Base-by-base conservation (phyloP, 1,140 invertebrate genomes). In the Drosophila pseudoananassae region DNA sequence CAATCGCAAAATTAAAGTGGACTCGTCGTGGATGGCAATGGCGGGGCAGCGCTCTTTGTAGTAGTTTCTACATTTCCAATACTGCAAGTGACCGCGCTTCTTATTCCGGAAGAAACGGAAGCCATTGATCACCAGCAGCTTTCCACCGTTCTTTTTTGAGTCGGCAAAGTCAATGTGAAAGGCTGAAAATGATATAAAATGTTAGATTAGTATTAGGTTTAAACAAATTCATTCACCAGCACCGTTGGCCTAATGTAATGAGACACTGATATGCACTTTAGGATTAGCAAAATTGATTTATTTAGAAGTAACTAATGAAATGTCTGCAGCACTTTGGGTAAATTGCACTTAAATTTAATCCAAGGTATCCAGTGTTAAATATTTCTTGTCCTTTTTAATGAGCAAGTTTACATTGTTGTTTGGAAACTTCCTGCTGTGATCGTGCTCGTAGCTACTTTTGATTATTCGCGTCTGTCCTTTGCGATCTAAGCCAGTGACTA, bases 61-160 rank as follows among this genome's bases (percentile, higher is more conserved):
- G 65, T 92, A 92, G 53, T 92, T 90, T 8, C 91, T 89, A 45
- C 91, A 92, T 52, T 92, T 92, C 91, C 91, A 92, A 53, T 92
- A 92, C 53, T 92, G 91, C 46, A 89, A 59, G 3, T 87, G 77
- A 0, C 90, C 91, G 9, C 91, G 89, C 17, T 92, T 91, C 68
- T 91, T 91, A 57, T 92, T 92, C 4, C 91, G 73, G 43, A 92
- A 92, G 55, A 91, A 92, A 2, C 90, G 82, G 33, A 91, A 91
- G 4, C 91, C 91, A 83, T 92, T 92, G n/a, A 92, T 88, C 2
- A 92, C 91, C 47, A 92, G 70, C 25, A 92, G 38, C 60, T 92
- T 91, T 45, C 91, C 91, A 25, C 91, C 90, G 27, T 91, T 92
- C 51, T 92, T 91, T 38, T 92, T 92, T 0, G 91, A 92, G 61